A percentile compares a stretch with the other conserved stretches of the same genome.
Evolutionary conservation across 2,888 invertebrate species (phyloP).

Genomic region (Diogma glabrata): DNA sequence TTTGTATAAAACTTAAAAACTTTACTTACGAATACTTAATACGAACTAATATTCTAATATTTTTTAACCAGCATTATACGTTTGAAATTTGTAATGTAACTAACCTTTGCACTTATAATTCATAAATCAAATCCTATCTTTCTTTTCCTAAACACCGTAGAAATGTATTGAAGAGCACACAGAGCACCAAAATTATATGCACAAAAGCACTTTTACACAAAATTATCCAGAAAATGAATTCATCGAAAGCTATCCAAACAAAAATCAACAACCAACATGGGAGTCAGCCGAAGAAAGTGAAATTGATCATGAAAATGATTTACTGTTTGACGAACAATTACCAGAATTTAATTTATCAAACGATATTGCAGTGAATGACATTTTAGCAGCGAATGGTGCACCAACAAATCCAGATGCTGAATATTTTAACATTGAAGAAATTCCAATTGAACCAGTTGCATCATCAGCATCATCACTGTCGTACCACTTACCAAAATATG

Average conservation of each 20-base stretch:
- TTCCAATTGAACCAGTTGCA: neutral
- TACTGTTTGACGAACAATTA: neutral
- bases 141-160: too few relatives aligned
- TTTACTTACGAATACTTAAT: too few relatives aligned
- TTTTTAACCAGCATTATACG: too few relatives aligned
- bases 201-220: neutral
- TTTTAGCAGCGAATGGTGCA: neutral
- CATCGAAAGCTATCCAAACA: neutral
- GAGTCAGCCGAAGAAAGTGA: neutral
- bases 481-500: constrained; percentile 4
- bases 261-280: neutral
- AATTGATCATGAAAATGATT: constrained; percentile 1
- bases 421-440: neutral
- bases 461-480: neutral
- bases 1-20: too few relatives aligned
- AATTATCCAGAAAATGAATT: constrained; percentile 4
- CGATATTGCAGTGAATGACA: constrained; percentile 3
- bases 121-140: too few relatives aligned
- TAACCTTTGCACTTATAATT: too few relatives aligned
- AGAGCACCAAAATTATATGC: constrained; percentile 6
- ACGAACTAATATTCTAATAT: too few relatives aligned
- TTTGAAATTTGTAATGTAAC: too few relatives aligned
- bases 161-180: constrained; percentile 6
- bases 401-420: constrained; percentile 3
- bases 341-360: neutral